Base-by-base conservation (phyloP, 2,113 vertebrate species). In the Aegotheles bennettii region DNA sequence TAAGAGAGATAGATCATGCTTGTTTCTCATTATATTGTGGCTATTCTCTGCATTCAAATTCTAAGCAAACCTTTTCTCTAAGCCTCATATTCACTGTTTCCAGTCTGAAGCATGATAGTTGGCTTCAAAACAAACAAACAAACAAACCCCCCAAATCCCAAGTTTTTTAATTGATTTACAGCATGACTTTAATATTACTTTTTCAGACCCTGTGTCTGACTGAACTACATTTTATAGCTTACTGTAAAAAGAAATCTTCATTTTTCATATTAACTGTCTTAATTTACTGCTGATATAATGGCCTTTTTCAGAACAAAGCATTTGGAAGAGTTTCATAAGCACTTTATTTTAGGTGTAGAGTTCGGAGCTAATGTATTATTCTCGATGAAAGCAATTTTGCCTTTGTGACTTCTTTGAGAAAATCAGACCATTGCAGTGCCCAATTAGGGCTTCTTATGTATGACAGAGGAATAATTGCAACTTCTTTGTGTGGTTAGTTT, bases 261-360 rank as follows among this genome's bases (percentile, higher is more conserved):
- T 95, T 96, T 96, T 95, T 93, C 94, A 94, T 87, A 88, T 51
- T 71, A 84, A 25, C 63, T 91, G 54, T 86, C 92, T 92, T 97
- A 90, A 96, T 96, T 96, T 94, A 94, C 91, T 91, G 65, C 95
- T 96, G 75, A 57, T 92, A 80, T 84, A 94, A 95, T 94, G 84
- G 84, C 57, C 75, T 96, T 95, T 86, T 93, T 97, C 88, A 94
- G 90, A 95, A 80, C 56, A 89, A 94, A 94, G 92, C 51, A 71
- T 87, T 93, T 63, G 76, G 61, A 96, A 94, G 71, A 79, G 69
- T 94, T 96, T 97, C 61, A 57, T 96, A 88, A 96, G 90, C 90
- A 90, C 73, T 92, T 87, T 85, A 89, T 96, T 94, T 96, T 94
- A 95, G 90, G 48, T 95, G 83, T 81, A 87, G 80, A 63, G 57